A percentile compares a stretch with the other conserved stretches of the same genome.
phyloP scores from a whole-genome alignment of 2,797 vertebrate species.

The Enteromius unitaeniatus region DNA sequence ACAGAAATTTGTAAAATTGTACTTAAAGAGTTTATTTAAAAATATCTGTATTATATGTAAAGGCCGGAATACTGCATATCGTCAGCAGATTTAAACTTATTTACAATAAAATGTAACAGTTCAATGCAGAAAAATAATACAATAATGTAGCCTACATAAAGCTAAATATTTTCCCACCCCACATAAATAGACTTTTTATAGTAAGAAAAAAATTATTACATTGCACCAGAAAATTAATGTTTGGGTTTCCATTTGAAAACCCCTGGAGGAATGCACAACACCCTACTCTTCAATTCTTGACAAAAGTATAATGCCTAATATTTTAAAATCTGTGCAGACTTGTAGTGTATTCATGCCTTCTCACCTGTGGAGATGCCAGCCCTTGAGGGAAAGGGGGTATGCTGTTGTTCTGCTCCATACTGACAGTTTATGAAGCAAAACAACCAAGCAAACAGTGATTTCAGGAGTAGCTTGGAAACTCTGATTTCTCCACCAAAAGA shows the following conservation, averaged over 20 bases:
- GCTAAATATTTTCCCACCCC: not conserved
- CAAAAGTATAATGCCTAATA: not conserved
- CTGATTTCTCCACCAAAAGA: constrained; percentile 4
- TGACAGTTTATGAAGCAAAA: constrained; percentile 61
- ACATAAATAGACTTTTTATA: not conserved
- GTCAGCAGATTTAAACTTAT: not conserved
- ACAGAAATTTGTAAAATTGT: too few species aligned
- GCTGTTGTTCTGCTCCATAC: constrained; percentile 98
- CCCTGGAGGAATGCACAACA: not conserved
- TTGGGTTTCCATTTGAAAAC: not conserved
- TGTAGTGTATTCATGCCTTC: not conserved
- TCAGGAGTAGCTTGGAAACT: constrained; percentile 7
- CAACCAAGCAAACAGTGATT: constrained; percentile 36
- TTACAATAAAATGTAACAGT: not conserved
- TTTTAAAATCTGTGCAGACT: not conserved
- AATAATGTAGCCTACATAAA: not conserved
- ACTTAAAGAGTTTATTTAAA: not conserved
- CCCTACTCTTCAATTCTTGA: not conserved
- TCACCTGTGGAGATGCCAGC: constrained; percentile 95
- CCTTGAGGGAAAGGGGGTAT: constrained; percentile 91
- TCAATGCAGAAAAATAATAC: not conserved
- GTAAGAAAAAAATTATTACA: not conserved
- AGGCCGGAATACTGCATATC: not conserved
- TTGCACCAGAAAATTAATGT: not conserved
- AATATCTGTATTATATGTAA: not conserved